These are phyloP conservation scores for Equus przewalskii DNA, from an alignment of 2,113 vertebrate genomes.

Conservation along the genomic window DNA sequence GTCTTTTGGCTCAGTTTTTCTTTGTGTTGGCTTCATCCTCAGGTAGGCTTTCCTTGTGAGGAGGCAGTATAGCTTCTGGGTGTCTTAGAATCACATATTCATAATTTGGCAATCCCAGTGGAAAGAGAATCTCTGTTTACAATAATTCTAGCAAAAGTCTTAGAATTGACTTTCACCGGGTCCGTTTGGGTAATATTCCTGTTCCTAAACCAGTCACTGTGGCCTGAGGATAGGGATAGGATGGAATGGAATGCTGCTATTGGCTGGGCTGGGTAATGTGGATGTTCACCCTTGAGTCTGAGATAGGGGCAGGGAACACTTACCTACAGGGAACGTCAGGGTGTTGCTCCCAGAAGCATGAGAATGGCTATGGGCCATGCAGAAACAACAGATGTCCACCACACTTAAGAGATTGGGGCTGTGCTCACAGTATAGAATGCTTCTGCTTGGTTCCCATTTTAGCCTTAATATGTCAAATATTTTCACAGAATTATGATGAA, in stretches of 20 bases:
- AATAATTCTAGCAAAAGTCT: constrained; percentile 8
- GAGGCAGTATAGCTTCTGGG: neutral
- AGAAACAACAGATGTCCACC: neutral
- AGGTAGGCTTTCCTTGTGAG: neutral
- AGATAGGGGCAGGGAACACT: neutral
- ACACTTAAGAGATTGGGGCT: neutral
- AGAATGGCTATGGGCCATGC: neutral
- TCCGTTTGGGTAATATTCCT: neutral
- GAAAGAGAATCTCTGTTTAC: constrained; percentile 40
- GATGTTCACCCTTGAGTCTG: neutral
- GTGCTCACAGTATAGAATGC: neutral
- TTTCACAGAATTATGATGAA: constrained; percentile 95
- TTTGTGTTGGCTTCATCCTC: neutral
- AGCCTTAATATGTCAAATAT: constrained; percentile 57
- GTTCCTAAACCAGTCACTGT: constrained; percentile 41
- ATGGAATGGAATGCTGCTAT: neutral
- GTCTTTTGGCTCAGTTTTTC: constrained; percentile 29
- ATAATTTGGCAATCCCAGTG: neutral
- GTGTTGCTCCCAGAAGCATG: neutral
- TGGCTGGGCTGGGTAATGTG: neutral
- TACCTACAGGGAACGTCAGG: neutral
- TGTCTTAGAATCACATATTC: constrained; percentile 29
- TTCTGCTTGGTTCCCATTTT: constrained; percentile 42
- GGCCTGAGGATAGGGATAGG: neutral
- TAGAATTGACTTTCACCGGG: constrained; percentile 11